Conservation (phyloP, 2,888 invertebrate genomes). For the Drosophila vallismaia region DNA sequence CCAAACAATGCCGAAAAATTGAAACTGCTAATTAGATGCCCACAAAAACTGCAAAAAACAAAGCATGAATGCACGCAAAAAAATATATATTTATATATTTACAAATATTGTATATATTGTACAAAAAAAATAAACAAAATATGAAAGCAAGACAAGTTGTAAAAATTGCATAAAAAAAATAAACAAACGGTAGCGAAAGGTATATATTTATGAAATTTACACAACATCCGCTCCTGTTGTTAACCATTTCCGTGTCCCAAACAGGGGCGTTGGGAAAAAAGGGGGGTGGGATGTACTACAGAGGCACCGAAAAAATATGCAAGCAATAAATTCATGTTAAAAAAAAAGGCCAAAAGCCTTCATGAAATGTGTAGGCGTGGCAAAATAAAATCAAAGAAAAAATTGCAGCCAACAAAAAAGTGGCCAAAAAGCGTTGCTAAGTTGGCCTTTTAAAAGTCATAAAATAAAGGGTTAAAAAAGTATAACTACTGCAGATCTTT, state of each 20-base stretch:
- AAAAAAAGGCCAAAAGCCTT: conserved; percentile 41
- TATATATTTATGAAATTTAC: conserved; percentile 72
- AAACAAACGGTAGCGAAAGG: conserved; percentile 41
- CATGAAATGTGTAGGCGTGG: conserved; percentile 38
- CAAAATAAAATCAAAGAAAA: conserved; percentile 35
- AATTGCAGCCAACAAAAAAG: conserved; percentile 17
- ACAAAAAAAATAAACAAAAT: neutral
- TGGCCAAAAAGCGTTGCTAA: neutral
- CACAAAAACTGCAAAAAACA: neutral
- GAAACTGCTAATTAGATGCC: conserved; percentile 55
- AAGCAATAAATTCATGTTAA: conserved; percentile 65
- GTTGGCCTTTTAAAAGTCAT: neutral
- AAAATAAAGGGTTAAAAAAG: no score
- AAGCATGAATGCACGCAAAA: neutral
- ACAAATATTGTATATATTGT: neutral
- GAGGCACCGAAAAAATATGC: conserved; percentile 63
- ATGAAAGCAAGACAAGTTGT: neutral
- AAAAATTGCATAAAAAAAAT: conserved; percentile 25
- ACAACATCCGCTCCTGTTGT: conserved; percentile 74
- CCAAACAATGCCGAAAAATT: conserved; percentile 18
- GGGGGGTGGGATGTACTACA: neutral
- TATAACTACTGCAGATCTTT: no score
- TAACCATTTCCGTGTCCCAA: conserved; percentile 69
- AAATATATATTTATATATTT: neutral
- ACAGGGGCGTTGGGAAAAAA: conserved; percentile 2